Evolutionary conservation across 2,113 vertebrate genomes (phyloP), one percentile per base, ranked within the genome.

Genomic region (Leptobrachium leishanense): DNA sequence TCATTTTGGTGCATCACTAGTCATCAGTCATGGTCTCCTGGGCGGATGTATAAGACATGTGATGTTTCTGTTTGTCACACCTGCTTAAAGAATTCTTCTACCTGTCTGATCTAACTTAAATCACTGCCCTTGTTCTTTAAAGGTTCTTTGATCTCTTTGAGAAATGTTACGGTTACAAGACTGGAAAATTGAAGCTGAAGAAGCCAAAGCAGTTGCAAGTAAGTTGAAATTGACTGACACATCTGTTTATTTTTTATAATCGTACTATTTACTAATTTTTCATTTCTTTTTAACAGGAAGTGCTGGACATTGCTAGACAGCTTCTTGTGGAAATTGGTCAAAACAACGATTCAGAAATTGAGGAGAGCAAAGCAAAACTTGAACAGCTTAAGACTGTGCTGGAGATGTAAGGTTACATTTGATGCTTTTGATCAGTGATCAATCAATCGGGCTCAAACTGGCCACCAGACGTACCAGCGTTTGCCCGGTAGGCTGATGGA

Each of bases 61-160:
- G 20, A 31, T 31, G 20, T 31, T 31, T 31, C 20, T 31, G 20
- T 31, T 31, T 31, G 20, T 31, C 20, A 31, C 20, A 31, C 20
- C 20, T 31, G 20, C 20, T 31, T 31, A 31, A 31, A 1, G 20
- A 31, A 31, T 31, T 31, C 20, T 31, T 31, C 1, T 31, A 31
- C 20, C 20, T 31, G 20, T 31, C 20, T 31, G 20, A 31, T 31
- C 20, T 31, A 31, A 31, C 20, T 31, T 31, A 0, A 31, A 31
- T 31, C 1, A 31, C 20, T 31, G 0, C 20, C 20, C 20, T 31
- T 31, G 20, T 31, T 82, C 54, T 81, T 83, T 84, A 65, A 87
- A 95, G 95, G 81, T 96, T 96, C 90, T 96, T 96, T 89, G 95
- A 96, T 89, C 94, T 96, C 68, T 96, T 96, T 89, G 95, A 96